Evolutionary conservation across 1,140 invertebrate genomes (phyloP).

Genomic region (Drosophila punjabiensis): DNA sequence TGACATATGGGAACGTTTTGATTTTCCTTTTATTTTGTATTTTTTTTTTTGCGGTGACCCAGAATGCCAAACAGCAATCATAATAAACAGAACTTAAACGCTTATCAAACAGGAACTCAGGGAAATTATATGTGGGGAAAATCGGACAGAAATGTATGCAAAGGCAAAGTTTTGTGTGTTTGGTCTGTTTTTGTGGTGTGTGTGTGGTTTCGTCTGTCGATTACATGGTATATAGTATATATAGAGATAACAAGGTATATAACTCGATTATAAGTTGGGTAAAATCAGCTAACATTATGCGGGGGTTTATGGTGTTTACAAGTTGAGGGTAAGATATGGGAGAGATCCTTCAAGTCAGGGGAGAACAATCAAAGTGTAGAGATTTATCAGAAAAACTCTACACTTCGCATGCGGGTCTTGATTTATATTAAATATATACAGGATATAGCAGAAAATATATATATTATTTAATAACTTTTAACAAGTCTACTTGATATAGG

Average conservation of each 20-base stretch:
- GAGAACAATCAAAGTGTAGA: conserved; percentile 9
- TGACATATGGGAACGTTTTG: conserved; percentile 49
- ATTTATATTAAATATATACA: conserved; percentile 16
- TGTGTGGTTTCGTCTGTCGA: conserved; percentile 27
- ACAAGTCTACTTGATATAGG: conserved; percentile 17
- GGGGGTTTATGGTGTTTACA: conserved; percentile 14
- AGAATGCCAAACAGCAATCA: conserved; percentile 50
- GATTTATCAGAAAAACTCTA: conserved; percentile 4
- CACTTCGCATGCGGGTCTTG: conserved; percentile 55
- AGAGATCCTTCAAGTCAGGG: not conserved
- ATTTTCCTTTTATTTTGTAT: not conserved
- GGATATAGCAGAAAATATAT: not conserved
- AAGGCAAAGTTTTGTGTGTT: conserved; percentile 26
- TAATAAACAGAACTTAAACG: conserved; percentile 58
- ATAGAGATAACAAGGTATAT: conserved; percentile 16
- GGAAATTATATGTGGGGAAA: conserved; percentile 33
- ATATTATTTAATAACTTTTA: conserved; percentile 18
- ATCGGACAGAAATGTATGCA: conserved; percentile 22
- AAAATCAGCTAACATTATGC: conserved; percentile 31
- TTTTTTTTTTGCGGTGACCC: conserved; percentile 20
- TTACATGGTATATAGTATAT: conserved; percentile 7
- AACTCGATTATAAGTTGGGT: conserved; percentile 23
- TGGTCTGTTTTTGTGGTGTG: conserved; percentile 40
- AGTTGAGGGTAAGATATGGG: not conserved
- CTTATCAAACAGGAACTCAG: conserved; percentile 42